phyloP scores from a whole-genome alignment of 1,140 invertebrate species.

The Drosophila pallidifrons region DNA sequence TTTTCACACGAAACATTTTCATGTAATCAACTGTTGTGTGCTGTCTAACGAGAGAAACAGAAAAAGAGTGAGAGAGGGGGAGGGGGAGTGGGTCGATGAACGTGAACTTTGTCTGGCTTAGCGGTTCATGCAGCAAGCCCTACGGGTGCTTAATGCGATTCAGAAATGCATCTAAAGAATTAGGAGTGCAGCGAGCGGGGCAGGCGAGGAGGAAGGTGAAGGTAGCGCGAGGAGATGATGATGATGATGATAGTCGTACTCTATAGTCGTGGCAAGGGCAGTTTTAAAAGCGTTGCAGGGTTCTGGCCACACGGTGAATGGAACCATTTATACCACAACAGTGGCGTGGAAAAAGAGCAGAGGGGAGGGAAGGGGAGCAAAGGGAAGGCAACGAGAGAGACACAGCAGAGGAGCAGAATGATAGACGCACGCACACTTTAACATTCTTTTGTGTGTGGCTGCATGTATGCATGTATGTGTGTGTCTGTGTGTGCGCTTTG shows the following conservation, averaged over 20 bases:
- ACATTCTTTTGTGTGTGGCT: constrained; percentile 43
- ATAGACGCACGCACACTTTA: constrained; percentile 38
- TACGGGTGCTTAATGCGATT: constrained; percentile 46
- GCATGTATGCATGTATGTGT: constrained; percentile 8
- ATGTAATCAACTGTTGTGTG: constrained; percentile 34
- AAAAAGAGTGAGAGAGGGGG: too few relatives aligned
- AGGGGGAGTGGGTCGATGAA: constrained; percentile 25
- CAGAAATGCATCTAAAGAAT: constrained; percentile 47
- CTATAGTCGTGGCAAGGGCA: constrained; percentile 26
- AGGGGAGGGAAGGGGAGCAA: not conserved
- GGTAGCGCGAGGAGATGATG: not conserved
- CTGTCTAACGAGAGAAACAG: not conserved
- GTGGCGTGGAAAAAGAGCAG: not conserved
- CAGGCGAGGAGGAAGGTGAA: not conserved
- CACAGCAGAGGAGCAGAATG: constrained; percentile 20
- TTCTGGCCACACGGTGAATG: constrained; percentile 35
- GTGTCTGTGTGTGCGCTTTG: constrained; percentile 25
- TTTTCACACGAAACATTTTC: constrained; percentile 39
- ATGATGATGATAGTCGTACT: too few relatives aligned
- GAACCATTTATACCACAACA: constrained; percentile 32
- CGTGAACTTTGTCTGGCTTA: constrained; percentile 52
- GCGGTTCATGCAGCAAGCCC: constrained; percentile 33
- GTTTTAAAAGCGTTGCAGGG: constrained; percentile 40
- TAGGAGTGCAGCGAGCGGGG: constrained; percentile 1
- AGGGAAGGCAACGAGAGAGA: constrained; percentile 29